A percentile compares a stretch with the other conserved stretches of the same genome.
phyloP scores from a whole-genome alignment of 2,888 invertebrate species.

The Polylopha cassiicola region DNA sequence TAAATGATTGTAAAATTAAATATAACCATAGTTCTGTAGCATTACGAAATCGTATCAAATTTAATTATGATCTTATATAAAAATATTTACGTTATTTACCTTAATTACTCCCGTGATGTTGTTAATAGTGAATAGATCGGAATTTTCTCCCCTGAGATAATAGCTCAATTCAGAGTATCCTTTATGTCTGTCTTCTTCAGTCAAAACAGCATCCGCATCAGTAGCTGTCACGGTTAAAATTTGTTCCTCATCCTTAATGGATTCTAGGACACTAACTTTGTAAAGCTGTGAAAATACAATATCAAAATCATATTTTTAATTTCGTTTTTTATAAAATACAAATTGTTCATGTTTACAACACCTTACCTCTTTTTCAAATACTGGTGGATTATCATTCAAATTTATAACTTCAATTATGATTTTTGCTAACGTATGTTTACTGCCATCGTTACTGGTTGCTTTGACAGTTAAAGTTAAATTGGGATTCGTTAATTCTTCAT shows the following conservation, averaged over 20 bases:
- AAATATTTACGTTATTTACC: slow-evolving; percentile 43
- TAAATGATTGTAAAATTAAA: too few species aligned
- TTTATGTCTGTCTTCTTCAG: slow-evolving; percentile 71
- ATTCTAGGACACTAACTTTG: slow-evolving; percentile 83
- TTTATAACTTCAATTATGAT: slow-evolving; percentile 84
- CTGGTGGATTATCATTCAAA: slow-evolving; percentile 87
- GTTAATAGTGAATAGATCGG: slow-evolving; percentile 84
- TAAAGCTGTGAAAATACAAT: slow-evolving; percentile 74
- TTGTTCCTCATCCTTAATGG: slow-evolving; percentile 80
- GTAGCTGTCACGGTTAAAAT: slow-evolving; percentile 83
- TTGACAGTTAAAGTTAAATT: slow-evolving; percentile 77
- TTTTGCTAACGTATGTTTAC: slow-evolving; percentile 80
- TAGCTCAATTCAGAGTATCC: slow-evolving; percentile 85
- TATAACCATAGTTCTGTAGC: too few species aligned
- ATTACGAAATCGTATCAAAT: too few species aligned
- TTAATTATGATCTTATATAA: neutral
- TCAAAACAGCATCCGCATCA: slow-evolving; percentile 81
- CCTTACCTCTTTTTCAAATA: slow-evolving; percentile 79
- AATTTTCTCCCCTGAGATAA: slow-evolving; percentile 83
- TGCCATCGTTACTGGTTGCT: slow-evolving; percentile 71
- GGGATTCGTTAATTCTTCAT: slow-evolving; percentile 81
- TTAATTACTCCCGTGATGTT: slow-evolving; percentile 81
- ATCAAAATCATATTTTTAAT: slow-evolving; percentile 1
- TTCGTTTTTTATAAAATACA: neutral
- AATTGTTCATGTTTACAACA: neutral